Conservation (phyloP, 2,888 invertebrate species). For the Coronaproctus castanopsis region DNA sequence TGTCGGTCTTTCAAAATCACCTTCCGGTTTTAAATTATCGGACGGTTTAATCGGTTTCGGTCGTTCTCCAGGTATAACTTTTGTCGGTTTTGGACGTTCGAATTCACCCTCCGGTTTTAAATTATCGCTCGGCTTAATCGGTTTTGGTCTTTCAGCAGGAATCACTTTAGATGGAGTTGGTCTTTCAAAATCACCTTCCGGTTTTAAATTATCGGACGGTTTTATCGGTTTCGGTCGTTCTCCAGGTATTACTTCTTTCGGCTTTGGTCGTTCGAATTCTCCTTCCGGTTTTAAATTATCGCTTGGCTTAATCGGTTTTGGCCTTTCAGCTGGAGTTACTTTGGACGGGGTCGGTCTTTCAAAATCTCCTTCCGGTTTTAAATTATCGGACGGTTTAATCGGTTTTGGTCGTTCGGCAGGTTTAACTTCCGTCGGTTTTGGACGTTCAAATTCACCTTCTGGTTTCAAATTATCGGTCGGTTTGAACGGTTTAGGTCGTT, state of each 20-base stretch:
- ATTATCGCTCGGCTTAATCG: slow-evolving; percentile 26
- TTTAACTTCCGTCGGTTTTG: slow-evolving; percentile 21
- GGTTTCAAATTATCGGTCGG: slow-evolving; percentile 32
- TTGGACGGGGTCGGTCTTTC: slow-evolving; percentile 29
- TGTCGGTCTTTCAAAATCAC: slow-evolving; percentile 28
- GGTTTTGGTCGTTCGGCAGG: slow-evolving; percentile 27
- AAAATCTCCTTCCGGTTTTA: slow-evolving; percentile 40
- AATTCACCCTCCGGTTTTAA: slow-evolving; percentile 28
- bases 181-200: no score
- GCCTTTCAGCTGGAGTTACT: slow-evolving; percentile 31
- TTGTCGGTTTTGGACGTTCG: slow-evolving; percentile 19
- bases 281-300: slow-evolving; percentile 26
- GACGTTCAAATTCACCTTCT: slow-evolving; percentile 28
- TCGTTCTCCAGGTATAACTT: not conserved
- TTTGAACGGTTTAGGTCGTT: slow-evolving; percentile 27
- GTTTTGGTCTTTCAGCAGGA: slow-evolving; percentile 26
- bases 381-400: slow-evolving; percentile 39
- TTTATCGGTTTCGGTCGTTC: slow-evolving; percentile 28
- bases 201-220: slow-evolving; percentile 24
- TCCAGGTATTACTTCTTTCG: slow-evolving; percentile 29
- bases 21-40: slow-evolving; percentile 32
- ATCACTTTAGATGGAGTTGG: no score
- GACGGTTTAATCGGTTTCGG: slow-evolving; percentile 28
- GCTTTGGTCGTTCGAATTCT: slow-evolving; percentile 25
- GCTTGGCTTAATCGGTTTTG: slow-evolving; percentile 31